Evolutionary conservation across 2,888 invertebrate genomes (phyloP).

Genomic region (Cataglyphis albicans): DNA sequence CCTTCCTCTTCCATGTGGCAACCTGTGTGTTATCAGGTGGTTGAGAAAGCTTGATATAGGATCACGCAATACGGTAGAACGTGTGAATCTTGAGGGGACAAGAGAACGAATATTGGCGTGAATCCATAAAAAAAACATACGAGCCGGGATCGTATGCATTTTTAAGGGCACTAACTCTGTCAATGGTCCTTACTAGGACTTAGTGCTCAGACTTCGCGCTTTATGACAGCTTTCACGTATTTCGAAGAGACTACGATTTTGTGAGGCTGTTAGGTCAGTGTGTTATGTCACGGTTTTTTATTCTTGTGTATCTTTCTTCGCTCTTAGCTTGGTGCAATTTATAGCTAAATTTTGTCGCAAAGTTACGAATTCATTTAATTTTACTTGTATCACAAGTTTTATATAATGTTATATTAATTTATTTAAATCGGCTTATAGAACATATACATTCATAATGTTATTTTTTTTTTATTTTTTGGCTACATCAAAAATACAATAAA

Average conservation of each 20-base stretch:
- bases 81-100: not conserved
- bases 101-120: conserved; percentile 50
- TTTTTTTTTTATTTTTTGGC: not conserved
- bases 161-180: conserved; percentile 79
- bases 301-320: conserved; percentile 8
- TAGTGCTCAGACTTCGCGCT: conserved; percentile 74
- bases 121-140: conserved; percentile 75
- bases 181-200: conserved; percentile 76
- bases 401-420: not conserved
- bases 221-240: conserved; percentile 71
- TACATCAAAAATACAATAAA: not conserved
- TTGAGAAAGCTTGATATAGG: conserved; percentile 41
- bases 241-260: conserved; percentile 56
- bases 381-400: not conserved
- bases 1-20: not conserved
- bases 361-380: not conserved
- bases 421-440: not conserved
- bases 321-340: not conserved
- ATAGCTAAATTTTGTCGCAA: not conserved
- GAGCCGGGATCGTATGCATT: conserved; percentile 75
- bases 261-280: conserved; percentile 64
- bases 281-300: conserved; percentile 45
- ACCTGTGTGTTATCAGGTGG: conserved; percentile 2
- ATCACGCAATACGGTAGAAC: conserved; percentile 26
- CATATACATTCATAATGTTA: not conserved